Evolutionary conservation across 2,113 vertebrate species (phyloP).

Genomic region (Cyphomyrus discorhynchus): DNA sequence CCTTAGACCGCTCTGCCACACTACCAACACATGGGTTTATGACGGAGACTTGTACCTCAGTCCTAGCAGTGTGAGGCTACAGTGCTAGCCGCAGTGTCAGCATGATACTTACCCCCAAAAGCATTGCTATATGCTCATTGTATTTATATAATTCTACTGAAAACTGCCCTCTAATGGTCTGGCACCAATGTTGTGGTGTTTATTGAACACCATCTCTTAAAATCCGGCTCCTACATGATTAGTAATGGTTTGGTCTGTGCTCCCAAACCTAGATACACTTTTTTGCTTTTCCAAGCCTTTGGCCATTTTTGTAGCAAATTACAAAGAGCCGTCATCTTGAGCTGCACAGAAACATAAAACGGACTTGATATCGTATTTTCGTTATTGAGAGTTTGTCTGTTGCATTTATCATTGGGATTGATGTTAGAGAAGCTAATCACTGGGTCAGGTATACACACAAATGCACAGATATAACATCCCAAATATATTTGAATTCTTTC

Average conservation of each 20-base stretch:
- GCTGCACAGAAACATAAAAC: too few species aligned
- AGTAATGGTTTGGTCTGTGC: neutral
- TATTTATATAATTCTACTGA: neutral
- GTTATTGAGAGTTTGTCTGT: neutral
- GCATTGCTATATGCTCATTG: neutral
- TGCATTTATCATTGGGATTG: neutral
- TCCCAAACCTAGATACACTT: neutral
- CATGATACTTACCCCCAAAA: neutral
- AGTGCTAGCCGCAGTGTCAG: too few species aligned
- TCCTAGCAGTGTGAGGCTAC: too few species aligned
- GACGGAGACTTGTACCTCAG: too few species aligned
- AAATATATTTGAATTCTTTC: neutral
- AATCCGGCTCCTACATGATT: neutral
- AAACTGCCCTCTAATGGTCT: neutral
- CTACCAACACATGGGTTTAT: fast-evolving
- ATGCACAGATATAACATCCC: too few species aligned
- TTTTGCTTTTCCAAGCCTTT: too few species aligned
- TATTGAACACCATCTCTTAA: neutral
- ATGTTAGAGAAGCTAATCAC: neutral
- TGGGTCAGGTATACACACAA: neutral
- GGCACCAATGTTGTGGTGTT: neutral
- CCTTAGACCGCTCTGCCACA: too few species aligned
- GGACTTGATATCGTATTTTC: too few species aligned
- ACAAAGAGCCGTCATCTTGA: too few species aligned
- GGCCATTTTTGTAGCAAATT: too few species aligned